Percentiles rank a stretch among this genome's conserved stretches.
phyloP scores from a whole-genome alignment of 2,888 invertebrate genomes.

The Eudasyphora cyanicolor region DNA sequence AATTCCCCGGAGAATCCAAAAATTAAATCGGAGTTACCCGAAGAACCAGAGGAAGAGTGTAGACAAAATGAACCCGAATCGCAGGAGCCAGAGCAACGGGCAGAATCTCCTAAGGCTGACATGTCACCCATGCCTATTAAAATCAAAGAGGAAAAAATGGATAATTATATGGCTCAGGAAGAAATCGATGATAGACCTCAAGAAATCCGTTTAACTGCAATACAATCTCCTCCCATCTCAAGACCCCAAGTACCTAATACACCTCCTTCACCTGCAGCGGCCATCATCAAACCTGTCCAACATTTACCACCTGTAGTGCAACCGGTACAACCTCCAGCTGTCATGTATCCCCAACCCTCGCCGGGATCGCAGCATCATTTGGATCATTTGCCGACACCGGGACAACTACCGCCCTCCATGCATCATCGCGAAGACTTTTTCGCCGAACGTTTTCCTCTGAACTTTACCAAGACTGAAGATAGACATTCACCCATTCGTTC shows the following conservation, averaged over 20 bases:
- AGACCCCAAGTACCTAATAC: constrained; percentile 54
- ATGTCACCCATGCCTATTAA: constrained; percentile 71
- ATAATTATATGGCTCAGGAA: constrained; percentile 67
- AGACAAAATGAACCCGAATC: neutral
- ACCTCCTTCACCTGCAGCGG: constrained; percentile 48
- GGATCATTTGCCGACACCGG: constrained; percentile 76
- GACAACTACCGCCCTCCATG: constrained; percentile 76
- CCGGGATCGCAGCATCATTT: constrained; percentile 79
- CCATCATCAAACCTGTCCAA: constrained; percentile 74
- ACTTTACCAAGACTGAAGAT: constrained; percentile 76
- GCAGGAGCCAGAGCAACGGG: neutral
- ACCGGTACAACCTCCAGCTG: constrained; percentile 76
- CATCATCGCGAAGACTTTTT: constrained; percentile 77
- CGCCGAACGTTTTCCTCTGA: constrained; percentile 75
- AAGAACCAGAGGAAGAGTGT: constrained; percentile 66
- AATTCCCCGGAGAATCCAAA: constrained; percentile 70
- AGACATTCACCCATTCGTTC: constrained; percentile 78
- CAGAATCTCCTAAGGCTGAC: constrained; percentile 5
- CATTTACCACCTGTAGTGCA: constrained; percentile 80
- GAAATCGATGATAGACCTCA: constrained; percentile 54
- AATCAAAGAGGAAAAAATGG: constrained; percentile 76
- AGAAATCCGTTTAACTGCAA: constrained; percentile 11
- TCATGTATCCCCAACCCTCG: constrained; percentile 79
- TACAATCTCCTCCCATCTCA: constrained; percentile 53
- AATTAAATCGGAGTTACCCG: constrained; percentile 72